Conservation (phyloP, 2,797 vertebrate species). For the Borostomias antarcticus region DNA sequence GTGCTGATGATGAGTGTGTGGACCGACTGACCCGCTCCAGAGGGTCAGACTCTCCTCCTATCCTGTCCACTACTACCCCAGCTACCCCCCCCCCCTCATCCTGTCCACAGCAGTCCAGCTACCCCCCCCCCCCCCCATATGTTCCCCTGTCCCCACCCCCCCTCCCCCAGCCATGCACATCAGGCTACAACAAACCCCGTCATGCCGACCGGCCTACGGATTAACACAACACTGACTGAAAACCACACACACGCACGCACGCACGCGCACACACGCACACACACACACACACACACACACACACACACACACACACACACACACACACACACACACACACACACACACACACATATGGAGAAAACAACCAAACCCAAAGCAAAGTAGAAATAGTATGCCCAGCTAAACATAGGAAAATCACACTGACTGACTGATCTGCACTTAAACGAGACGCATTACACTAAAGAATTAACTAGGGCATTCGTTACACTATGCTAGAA, state of each 20-base stretch:
- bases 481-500: neutral
- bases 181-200: conserved; percentile 1
- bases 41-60: too few relatives aligned
- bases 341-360: neutral
- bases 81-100: neutral
- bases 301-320: conserved; percentile 5
- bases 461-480: too few relatives aligned
- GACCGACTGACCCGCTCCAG: neutral
- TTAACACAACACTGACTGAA: neutral
- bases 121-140: too few relatives aligned
- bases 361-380: neutral
- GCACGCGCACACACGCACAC: neutral
- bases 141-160: neutral
- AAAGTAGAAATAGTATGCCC: too few relatives aligned
- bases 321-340: neutral
- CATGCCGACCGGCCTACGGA: neutral
- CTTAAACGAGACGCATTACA: too few relatives aligned
- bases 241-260: neutral
- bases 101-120: conserved; percentile 18
- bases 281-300: neutral
- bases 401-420: too few relatives aligned
- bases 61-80: too few relatives aligned
- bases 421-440: too few relatives aligned
- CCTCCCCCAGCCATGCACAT: neutral
- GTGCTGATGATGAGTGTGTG: neutral